Percentiles rank a stretch among this genome's conserved stretches.
Evolutionary conservation across 2,113 vertebrate genomes (phyloP).

Genomic region (Odocoileus hemionus): DNA sequence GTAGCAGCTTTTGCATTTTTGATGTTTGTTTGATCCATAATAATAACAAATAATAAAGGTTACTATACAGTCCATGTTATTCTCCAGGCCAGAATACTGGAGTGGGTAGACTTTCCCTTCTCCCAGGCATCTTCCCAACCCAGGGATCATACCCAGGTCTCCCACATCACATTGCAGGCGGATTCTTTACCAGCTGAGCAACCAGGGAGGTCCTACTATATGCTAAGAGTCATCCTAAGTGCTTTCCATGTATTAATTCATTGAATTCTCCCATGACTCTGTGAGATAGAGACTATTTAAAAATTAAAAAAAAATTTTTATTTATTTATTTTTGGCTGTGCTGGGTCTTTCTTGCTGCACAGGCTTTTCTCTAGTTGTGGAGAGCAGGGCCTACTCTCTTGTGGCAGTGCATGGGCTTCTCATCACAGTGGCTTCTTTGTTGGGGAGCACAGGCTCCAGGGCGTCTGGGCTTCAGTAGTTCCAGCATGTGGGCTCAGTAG

Average conservation of each 20-base stretch:
- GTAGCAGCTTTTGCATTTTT: neutral
- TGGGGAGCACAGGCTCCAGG: neutral
- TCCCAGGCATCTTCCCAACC: neutral
- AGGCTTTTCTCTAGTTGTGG: neutral
- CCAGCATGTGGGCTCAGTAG: neutral
- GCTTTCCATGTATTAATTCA: neutral
- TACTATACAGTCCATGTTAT: neutral
- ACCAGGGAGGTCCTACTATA: neutral
- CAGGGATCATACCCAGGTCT: neutral
- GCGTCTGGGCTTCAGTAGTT: neutral
- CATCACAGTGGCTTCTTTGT: neutral
- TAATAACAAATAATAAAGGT: neutral
- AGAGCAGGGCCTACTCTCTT: neutral
- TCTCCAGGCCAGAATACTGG: neutral
- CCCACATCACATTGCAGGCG: accelerated
- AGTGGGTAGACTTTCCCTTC: neutral
- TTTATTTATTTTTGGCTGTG: neutral
- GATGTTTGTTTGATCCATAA: neutral
- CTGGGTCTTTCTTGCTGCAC: neutral
- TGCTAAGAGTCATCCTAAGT: neutral
- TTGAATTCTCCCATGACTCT: neutral
- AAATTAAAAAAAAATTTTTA: neutral
- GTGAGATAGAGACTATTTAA: neutral
- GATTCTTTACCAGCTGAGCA: neutral
- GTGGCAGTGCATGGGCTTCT: neutral